phyloP scores from a whole-genome alignment of 2,888 invertebrate species.

The Tinea semifulvella region DNA sequence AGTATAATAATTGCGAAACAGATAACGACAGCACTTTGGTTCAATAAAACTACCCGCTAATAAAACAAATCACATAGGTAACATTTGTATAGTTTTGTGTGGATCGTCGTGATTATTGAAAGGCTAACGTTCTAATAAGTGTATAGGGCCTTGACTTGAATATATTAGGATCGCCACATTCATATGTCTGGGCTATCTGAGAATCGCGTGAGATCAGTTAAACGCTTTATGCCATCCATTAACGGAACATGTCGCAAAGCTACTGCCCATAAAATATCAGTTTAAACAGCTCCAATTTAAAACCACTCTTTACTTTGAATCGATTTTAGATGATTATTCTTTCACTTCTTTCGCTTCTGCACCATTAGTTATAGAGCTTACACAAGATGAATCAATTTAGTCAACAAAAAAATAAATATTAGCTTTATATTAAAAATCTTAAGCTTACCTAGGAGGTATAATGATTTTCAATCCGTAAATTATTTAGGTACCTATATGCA shows the following conservation, averaged over 20 bases:
- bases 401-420: no score
- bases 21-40: background rate
- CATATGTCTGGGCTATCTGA: conserved; percentile 36
- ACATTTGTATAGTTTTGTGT: background rate
- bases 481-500: no score
- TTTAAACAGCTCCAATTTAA: conserved; percentile 28
- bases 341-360: no score
- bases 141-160: conserved; percentile 18
- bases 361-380: no score
- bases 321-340: no score
- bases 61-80: background rate
- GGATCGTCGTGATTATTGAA: conserved; percentile 6
- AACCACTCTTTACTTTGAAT: background rate
- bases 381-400: no score
- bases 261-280: conserved; percentile 40
- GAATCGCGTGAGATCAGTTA: conserved; percentile 43
- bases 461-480: no score
- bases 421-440: no score
- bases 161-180: conserved; percentile 62
- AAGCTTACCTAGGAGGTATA: no score
- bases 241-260: conserved; percentile 41
- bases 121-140: background rate
- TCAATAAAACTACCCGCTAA: background rate
- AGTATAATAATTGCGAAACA: conserved; percentile 1
- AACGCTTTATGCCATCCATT: no score